Conservation (phyloP, 1,140 invertebrate species). For the Lasaia peninsularis region DNA sequence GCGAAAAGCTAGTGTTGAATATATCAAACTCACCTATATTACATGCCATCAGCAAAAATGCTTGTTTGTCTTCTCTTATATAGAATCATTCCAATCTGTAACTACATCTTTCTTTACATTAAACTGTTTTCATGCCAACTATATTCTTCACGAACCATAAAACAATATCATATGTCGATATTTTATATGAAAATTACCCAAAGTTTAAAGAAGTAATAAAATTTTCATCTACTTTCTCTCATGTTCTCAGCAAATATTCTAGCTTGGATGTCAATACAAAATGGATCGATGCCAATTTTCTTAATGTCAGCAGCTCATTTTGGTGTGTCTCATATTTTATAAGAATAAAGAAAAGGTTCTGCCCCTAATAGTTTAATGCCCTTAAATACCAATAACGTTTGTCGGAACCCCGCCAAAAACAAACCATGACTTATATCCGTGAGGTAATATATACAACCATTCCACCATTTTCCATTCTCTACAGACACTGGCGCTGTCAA, state of each 20-base stretch:
- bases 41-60: no score
- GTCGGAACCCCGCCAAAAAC: constrained; percentile 74
- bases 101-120: no score
- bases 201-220: not conserved
- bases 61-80: no score
- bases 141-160: no score
- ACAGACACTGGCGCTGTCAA: constrained; percentile 71
- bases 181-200: no score
- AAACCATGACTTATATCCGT: constrained; percentile 74
- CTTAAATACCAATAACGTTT: constrained; percentile 76
- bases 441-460: constrained; percentile 68
- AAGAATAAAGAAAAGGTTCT: constrained; percentile 49
- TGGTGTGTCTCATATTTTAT: constrained; percentile 61
- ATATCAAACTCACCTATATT: no score
- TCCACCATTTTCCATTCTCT: constrained; percentile 75
- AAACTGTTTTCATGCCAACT: no score
- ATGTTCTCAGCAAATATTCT: not conserved
- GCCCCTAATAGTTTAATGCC: constrained; percentile 65
- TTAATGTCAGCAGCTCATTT: constrained; percentile 57
- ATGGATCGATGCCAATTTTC: constrained; percentile 58
- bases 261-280: constrained; percentile 44
- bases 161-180: no score
- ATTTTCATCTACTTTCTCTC: not conserved
- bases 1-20: no score
- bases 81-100: no score